Base-by-base conservation (phyloP, 2,888 invertebrate species). In the Parelbella ahira region DNA sequence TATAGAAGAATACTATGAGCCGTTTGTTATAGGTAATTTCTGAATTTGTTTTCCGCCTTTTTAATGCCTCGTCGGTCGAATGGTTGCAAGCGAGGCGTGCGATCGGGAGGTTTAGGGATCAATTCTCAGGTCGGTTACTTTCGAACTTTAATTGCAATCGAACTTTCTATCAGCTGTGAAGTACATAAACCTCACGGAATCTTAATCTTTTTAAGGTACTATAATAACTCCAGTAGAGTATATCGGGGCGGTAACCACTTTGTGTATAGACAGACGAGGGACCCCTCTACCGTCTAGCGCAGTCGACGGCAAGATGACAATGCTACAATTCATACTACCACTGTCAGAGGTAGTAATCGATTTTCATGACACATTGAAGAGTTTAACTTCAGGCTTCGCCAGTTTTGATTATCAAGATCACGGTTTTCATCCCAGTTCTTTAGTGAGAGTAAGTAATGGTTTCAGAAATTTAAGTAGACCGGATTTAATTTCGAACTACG, bases 331-430 rank as follows among this genome's bases (percentile, higher is more conserved):
- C 63, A 80, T 93, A 20, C 77, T 99, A 34, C 99, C 99, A 0
- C 82, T 99, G 3, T 95, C 94, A 56, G 99, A 99, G 89, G 94
- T 99, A 12, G 93, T 99, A 6, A 81, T 97, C 4, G 98, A 99
- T 75, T 99, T 99, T 73, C 97, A 97, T 66, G 98, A 99, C 68
- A 89, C 90, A 2, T 82, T 98, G 1, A 99, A 99, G 77, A 93
- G 94, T 6, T 60, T 96, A 8, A 94, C 95, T 1, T 97, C 97
- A 0, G 99, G 99, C 15, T 99, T 97, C 82, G 99, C 97, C 1
- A 96, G 96, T 68, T 97, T 97, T 68, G 97, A 97, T 75, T 97
- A 97, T 65, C 96, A 97, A 74, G 94, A 96, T 66, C 78, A 91
- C 60, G 98, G 96, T 1, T 99, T 94, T 74, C 91, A 94, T 63